These are phyloP conservation scores for Scarus forsteni DNA, from an alignment of 2,797 vertebrate species.

Conservation along the genomic window DNA sequence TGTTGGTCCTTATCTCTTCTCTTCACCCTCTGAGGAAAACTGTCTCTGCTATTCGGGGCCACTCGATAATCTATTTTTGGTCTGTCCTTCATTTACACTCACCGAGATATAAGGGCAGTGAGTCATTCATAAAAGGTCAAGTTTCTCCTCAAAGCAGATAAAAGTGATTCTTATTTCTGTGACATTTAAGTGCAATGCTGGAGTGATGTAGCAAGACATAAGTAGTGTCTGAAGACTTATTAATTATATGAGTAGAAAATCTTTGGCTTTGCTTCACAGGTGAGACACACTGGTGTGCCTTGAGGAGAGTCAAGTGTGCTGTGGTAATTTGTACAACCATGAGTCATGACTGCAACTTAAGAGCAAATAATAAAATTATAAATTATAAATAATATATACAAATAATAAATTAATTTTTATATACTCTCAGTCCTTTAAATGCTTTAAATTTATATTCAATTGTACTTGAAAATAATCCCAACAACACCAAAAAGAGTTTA, in stretches of 20 bases:
- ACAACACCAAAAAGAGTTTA: no score
- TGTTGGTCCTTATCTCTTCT: conserved; percentile 49
- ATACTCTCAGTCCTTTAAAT: no score
- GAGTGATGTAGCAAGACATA: background rate
- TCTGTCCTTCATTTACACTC: conserved; percentile 25
- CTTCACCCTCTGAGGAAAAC: conserved; percentile 12
- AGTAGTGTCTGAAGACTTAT: conserved; percentile 7
- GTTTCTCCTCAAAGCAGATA: conserved; percentile 34
- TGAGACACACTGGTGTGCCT: no score
- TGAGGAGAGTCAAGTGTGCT: no score
- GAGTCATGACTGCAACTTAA: no score
- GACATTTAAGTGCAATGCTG: conserved; percentile 53
- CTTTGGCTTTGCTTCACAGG: no score
- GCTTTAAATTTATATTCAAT: no score
- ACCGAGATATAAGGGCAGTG: conserved; percentile 31
- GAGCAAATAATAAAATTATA: no score
- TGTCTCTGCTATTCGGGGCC: conserved; percentile 23
- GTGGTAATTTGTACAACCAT: no score
- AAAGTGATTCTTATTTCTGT: conserved; percentile 47
- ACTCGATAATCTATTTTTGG: conserved; percentile 51
- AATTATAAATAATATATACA: no score
- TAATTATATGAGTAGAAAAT: conserved; percentile 1
- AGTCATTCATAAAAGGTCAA: conserved; percentile 44
- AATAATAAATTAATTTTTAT: no score
- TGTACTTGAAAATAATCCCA: no score